A percentile compares a stretch with the other conserved stretches of the same genome.
These are phyloP conservation scores for Perdita meconis DNA, from an alignment of 2,888 invertebrate genomes.

Conservation along the genomic window DNA sequence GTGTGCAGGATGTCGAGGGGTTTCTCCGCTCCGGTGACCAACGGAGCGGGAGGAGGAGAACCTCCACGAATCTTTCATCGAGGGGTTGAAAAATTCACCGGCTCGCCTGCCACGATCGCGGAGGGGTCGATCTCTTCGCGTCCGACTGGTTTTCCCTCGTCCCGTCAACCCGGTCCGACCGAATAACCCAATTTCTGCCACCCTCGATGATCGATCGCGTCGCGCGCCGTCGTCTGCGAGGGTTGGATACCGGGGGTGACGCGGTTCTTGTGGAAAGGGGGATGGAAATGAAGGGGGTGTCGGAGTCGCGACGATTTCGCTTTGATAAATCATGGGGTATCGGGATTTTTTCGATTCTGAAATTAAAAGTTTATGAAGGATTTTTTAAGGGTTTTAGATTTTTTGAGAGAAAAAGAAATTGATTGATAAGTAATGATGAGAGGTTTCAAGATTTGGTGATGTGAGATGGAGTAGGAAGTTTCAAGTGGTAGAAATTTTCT, in stretches of 20 bases:
- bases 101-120: conserved; percentile 40
- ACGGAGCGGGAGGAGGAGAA: no score
- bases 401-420: neutral
- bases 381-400: no score
- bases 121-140: conserved; percentile 50
- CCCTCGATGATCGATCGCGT: conserved; percentile 38
- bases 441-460: no score
- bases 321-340: no score
- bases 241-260: neutral
- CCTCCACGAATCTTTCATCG: conserved; percentile 57
- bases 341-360: neutral
- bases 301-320: no score
- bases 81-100: conserved; percentile 55
- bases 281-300: no score
- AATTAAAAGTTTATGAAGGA: neutral
- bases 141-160: neutral
- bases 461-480: no score
- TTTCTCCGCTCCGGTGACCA: neutral
- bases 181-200: conserved; percentile 63
- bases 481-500: no score
- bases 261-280: neutral
- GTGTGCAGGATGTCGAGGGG: conserved; percentile 18
- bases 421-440: no score
- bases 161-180: conserved; percentile 32
- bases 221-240: neutral